phyloP scores from a whole-genome alignment of 2,797 vertebrate genomes.

The Delichon dasypus region DNA sequence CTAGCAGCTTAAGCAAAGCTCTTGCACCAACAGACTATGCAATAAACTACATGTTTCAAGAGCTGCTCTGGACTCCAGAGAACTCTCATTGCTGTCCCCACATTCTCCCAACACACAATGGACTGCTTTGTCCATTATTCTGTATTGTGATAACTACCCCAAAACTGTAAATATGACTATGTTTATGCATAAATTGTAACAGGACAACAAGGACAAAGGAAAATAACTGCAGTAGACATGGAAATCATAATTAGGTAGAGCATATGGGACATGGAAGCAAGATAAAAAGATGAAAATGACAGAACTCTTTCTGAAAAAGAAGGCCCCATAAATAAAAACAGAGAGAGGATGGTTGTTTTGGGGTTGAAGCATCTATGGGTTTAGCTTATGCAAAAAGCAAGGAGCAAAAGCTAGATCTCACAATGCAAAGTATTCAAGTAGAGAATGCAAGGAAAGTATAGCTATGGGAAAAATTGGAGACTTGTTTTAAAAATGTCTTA shows the following conservation, averaged over 20 bases:
- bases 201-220: background rate
- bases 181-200: background rate
- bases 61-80: no score
- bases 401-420: background rate
- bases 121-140: background rate
- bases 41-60: no score
- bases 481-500: background rate
- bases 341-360: background rate
- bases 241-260: background rate
- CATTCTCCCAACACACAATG: background rate
- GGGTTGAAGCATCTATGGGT: rapidly evolving
- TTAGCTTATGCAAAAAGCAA: background rate
- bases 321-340: background rate
- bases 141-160: background rate
- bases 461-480: background rate
- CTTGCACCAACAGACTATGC: no score
- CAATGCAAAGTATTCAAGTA: background rate
- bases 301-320: background rate
- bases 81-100: no score
- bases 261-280: background rate
- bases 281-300: background rate
- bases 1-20: no score
- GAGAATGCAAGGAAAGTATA: background rate
- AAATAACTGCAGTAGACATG: background rate
- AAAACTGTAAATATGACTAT: background rate